phyloP scores from a whole-genome alignment of 2,797 vertebrate genomes.

The Characodon lateralis region DNA sequence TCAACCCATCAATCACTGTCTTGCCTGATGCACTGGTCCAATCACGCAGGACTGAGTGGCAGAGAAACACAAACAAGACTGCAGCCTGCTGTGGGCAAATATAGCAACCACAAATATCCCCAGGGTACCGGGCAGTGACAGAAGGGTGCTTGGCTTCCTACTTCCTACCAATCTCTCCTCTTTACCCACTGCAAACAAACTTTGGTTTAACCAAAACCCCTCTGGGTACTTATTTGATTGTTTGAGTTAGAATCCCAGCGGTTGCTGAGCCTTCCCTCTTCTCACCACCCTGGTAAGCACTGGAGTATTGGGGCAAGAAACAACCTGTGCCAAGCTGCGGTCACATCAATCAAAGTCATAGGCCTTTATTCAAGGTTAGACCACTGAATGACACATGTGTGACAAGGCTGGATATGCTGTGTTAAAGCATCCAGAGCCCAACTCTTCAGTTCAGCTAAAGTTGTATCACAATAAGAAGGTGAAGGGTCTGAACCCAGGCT shows the following conservation, averaged over 20 bases:
- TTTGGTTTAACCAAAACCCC: conserved; percentile 35
- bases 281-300: conserved; percentile 48
- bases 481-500: background rate
- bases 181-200: conserved; percentile 60
- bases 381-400: conserved; percentile 68
- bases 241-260: conserved; percentile 52
- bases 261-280: conserved; percentile 26
- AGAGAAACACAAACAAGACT: conserved; percentile 45
- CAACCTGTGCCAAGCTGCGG: conserved; percentile 40
- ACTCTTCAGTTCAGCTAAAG: conserved; percentile 57
- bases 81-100: conserved; percentile 42
- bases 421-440: conserved; percentile 53
- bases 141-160: conserved; percentile 19
- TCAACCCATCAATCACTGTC: conserved; percentile 81
- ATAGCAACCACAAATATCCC: conserved; percentile 55
- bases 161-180: conserved; percentile 48
- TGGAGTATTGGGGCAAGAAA: conserved; percentile 61
- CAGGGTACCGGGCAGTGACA: conserved; percentile 29
- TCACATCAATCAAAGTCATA: conserved; percentile 76
- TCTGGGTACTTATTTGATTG: conserved; percentile 52
- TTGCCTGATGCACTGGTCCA: conserved; percentile 52
- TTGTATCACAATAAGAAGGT: background rate
- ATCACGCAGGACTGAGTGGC: conserved; percentile 49
- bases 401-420: conserved; percentile 61
- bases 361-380: conserved; percentile 65